A percentile compares a stretch with the other conserved stretches of the same genome.
Evolutionary conservation across 2,113 vertebrate species (phyloP).

Genomic region (Cranoglanis bouderius): DNA sequence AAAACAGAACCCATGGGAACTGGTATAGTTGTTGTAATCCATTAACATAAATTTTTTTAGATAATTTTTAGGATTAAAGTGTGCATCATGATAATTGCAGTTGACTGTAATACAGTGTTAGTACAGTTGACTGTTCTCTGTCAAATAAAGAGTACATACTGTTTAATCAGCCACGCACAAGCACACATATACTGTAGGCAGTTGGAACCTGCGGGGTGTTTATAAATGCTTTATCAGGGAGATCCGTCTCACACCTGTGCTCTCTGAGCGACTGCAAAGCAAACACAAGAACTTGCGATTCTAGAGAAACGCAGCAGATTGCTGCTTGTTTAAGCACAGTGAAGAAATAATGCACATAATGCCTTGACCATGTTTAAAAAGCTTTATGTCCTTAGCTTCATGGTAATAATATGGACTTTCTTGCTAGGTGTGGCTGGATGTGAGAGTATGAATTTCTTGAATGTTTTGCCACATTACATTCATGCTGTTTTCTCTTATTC

Average conservation of each 20-base stretch:
- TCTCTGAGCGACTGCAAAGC: conserved; percentile 14
- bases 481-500: not conserved
- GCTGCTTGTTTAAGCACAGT: not conserved
- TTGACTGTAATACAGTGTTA: not conserved
- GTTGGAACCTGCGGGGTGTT: conserved; percentile 60
- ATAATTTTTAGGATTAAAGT: not conserved
- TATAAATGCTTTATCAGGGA: conserved; percentile 63
- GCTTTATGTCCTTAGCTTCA: not conserved
- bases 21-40: not conserved
- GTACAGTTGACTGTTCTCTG: not conserved
- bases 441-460: not conserved
- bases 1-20: not conserved
- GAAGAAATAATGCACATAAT: not conserved
- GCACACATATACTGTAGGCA: not conserved
- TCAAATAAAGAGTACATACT: conserved; percentile 45
- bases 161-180: conserved; percentile 65
- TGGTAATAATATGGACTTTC: not conserved
- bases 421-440: not conserved
- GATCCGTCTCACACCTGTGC: conserved; percentile 68
- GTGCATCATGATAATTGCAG: conserved; percentile 27
- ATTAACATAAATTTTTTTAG: not conserved
- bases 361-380: not conserved
- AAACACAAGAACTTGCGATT: conserved; percentile 20
- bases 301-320: not conserved
- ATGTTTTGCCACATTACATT: not conserved